These are phyloP conservation scores for Sander vitreus DNA, from an alignment of 2,113 vertebrate genomes.

Conservation along the genomic window DNA sequence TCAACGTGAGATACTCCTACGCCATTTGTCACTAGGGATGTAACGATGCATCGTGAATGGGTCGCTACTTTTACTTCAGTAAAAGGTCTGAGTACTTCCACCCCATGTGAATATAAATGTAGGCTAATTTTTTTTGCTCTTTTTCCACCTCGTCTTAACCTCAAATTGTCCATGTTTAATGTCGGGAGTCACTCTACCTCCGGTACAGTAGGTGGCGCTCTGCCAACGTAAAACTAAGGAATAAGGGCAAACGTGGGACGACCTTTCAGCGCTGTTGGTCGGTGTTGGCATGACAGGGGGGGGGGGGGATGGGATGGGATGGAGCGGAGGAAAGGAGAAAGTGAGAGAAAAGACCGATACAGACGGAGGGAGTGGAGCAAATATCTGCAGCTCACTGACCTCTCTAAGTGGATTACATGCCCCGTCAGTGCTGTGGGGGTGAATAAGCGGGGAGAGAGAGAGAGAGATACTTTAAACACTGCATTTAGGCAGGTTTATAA, in stretches of 20 bases:
- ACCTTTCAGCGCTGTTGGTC: too few relatives aligned
- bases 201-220: too few relatives aligned
- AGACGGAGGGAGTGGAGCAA: slow-evolving; percentile 43
- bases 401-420: slow-evolving; percentile 78
- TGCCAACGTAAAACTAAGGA: too few relatives aligned
- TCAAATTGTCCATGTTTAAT: not conserved
- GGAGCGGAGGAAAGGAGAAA: slow-evolving; percentile 23
- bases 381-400: slow-evolving; percentile 80
- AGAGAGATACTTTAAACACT: slow-evolving; percentile 22
- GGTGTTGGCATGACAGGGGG: not conserved
- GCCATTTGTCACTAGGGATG: too few relatives aligned
- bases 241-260: too few relatives aligned
- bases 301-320: too few relatives aligned
- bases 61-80: not conserved
- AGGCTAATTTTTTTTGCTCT: not conserved
- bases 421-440: slow-evolving; percentile 42
- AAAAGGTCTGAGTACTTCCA: not conserved
- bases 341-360: slow-evolving; percentile 12
- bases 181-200: too few relatives aligned
- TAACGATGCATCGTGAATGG: too few relatives aligned
- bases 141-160: not conserved
- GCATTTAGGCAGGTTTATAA: not conserved
- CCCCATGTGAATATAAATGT: not conserved
- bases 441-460: not conserved
- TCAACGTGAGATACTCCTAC: not conserved